Percentiles rank a stretch among this genome's conserved stretches.
phyloP scores from a whole-genome alignment of 2,888 invertebrate species.

The Apantesis nais region DNA sequence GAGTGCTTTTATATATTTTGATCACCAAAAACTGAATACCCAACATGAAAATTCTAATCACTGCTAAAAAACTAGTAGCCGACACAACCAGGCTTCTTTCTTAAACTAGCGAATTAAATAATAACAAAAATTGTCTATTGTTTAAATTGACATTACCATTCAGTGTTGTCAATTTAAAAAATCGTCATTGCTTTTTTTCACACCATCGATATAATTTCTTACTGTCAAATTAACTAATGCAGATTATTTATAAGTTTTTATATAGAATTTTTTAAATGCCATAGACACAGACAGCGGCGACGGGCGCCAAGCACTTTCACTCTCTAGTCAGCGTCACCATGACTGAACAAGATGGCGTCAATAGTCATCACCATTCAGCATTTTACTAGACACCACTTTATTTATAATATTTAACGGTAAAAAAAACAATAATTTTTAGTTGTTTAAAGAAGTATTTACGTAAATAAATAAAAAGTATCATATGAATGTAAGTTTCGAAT shows the following conservation, averaged over 20 bases:
- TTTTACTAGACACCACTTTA: constrained; percentile 25
- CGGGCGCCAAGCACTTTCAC: constrained; percentile 12
- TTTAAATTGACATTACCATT: too few relatives aligned
- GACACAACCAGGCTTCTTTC: too few relatives aligned
- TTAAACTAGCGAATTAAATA: too few relatives aligned
- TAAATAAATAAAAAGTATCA: not conserved
- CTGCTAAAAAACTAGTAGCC: too few relatives aligned
- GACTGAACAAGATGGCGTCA: constrained; percentile 47
- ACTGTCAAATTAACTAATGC: not conserved
- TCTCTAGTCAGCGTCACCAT: constrained; percentile 28
- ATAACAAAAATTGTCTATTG: too few relatives aligned
- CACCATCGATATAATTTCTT: too few relatives aligned
- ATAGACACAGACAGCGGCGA: not conserved
- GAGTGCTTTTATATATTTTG: too few relatives aligned
- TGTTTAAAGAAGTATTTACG: not conserved
- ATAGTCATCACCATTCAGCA: constrained; percentile 51
- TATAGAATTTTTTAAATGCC: not conserved
- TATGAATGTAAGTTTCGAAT: not conserved
- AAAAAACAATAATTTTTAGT: constrained; percentile 5
- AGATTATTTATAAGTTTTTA: not conserved
- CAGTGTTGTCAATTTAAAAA: too few relatives aligned
- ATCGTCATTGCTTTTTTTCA: too few relatives aligned
- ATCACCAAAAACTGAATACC: too few relatives aligned
- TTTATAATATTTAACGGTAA: constrained; percentile 7
- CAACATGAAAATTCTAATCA: too few relatives aligned